Evolutionary conservation across 1,140 invertebrate species (phyloP).

Genomic region (Zaprionus africanus): DNA sequence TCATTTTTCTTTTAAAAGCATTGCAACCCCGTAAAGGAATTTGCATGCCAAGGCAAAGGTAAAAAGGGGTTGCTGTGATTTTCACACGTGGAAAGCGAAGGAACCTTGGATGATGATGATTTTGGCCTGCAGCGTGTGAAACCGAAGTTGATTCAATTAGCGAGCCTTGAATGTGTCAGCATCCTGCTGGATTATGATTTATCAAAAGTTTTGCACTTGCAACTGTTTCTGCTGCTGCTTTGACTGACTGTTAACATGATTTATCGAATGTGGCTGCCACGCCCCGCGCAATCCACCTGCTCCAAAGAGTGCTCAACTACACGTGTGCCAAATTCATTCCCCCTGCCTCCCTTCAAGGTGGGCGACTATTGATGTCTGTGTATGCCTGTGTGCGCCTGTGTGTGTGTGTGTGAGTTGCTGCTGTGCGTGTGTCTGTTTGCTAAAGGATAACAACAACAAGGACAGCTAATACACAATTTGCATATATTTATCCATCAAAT

Average conservation of each 20-base stretch:
- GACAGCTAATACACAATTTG: conserved; percentile 84
- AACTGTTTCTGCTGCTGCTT: conserved; percentile 29
- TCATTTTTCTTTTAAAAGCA: conserved; percentile 55
- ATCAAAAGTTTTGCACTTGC: conserved; percentile 14
- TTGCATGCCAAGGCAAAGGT: conserved; percentile 51
- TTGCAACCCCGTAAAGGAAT: conserved; percentile 76
- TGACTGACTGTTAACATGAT: conserved; percentile 70
- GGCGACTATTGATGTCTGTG: conserved; percentile 57
- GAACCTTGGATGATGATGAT: background rate
- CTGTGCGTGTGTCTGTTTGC: conserved; percentile 65
- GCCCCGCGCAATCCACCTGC: conserved; percentile 34
- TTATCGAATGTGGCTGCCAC: conserved; percentile 67
- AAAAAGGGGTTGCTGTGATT: conserved; percentile 47
- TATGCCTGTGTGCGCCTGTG: conserved; percentile 17
- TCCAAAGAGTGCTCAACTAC: conserved; percentile 72
- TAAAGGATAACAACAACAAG: conserved; percentile 81
- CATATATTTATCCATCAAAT: conserved; percentile 84
- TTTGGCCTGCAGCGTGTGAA: conserved; percentile 59
- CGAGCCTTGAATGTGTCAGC: background rate
- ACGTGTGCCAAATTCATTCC: conserved; percentile 82
- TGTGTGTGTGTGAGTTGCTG: conserved; percentile 22
- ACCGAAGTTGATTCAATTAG: conserved; percentile 66
- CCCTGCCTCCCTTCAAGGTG: conserved; percentile 42
- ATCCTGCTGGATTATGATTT: conserved; percentile 16
- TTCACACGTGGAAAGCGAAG: conserved; percentile 13